Evolutionary conservation across 2,113 vertebrate genomes (phyloP), one percentile per base, ranked within the genome.

Genomic region (Gracilinanus agilis): DNA sequence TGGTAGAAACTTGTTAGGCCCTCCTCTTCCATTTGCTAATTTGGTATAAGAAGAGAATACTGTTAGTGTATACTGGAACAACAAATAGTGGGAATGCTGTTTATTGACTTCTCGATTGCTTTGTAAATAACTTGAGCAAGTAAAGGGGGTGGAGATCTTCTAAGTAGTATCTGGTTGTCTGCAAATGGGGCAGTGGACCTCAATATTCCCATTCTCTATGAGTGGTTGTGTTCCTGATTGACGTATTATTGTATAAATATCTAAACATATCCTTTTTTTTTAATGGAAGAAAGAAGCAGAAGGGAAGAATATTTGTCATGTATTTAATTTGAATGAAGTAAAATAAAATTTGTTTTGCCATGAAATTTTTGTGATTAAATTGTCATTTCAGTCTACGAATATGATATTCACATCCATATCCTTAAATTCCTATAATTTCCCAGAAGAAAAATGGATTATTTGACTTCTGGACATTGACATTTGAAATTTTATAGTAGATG

Each of bases 401-500:
- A 8, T 9, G 21, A 23, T 40, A 83, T 40, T 83, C 67, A 40
- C 1, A 83, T 9, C n/a, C 34, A 6, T 83, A 83, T 23, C 40
- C n/a, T 83, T 83, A 83, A 83, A 83, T 83, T 83, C 19, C 23
- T n/a, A 40, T 40, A 23, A 40, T 24, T 56, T 56, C 55, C 25
- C 24, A 25, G 27, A 67, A 40, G 34, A n/a, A 75, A 83, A 83
- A 83, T 40, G 2, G 19, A 40, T 83, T 83, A 23, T 19, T 40
- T 40, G 21, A 40, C 16, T 83, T 83, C n/a, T 40, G n/a, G n/a
- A 23, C n/a, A 40, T 83, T 83, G 34, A 16, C 67, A 21, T 44
- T 93, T 56, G 49, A 44, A 89, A 44, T 96, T 95, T 93, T 40
- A 89, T 44, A 61, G 40, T 88, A 90, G 54, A 49, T 54, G 75